Conservation (phyloP, 2,797 vertebrate genomes). For the Austrolebias charrua region DNA sequence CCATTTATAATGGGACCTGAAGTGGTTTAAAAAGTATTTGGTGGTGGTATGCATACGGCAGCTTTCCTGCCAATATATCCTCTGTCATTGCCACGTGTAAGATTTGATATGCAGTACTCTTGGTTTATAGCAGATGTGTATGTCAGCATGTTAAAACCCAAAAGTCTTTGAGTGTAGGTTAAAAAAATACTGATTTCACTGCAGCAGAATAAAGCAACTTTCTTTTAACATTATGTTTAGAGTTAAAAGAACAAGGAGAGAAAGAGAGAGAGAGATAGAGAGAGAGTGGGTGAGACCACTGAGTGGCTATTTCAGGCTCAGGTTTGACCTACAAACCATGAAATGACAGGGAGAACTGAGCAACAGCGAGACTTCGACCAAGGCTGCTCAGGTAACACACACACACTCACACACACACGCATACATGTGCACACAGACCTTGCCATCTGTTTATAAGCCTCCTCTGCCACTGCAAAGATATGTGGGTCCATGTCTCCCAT, state of each 20-base stretch:
- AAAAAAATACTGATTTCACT: not conserved
- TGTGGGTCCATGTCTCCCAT: conserved; percentile 99
- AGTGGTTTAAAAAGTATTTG: no score
- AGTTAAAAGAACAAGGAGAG: conserved; percentile 3
- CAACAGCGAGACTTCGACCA: conserved; percentile 29
- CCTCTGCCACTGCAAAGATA: conserved; percentile 97
- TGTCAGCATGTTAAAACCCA: not conserved
- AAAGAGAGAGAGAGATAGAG: conserved; percentile 1
- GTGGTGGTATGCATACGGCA: not conserved
- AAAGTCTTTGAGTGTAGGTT: not conserved
- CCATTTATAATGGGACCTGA: no score
- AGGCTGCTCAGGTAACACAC: conserved; percentile 56
- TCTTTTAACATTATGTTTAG: not conserved
- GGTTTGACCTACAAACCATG: conserved; percentile 75
- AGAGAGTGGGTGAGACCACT: conserved; percentile 47
- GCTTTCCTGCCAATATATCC: not conserved
- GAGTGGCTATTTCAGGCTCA: conserved; percentile 64
- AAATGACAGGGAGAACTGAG: conserved; percentile 38
- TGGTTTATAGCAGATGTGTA: not conserved
- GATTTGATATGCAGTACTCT: not conserved
- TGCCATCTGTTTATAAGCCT: conserved; percentile 99
- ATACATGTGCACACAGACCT: conserved; percentile 85
- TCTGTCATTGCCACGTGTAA: no score
- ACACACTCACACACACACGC: conserved; percentile 62
- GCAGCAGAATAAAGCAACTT: not conserved